A percentile compares a stretch with the other conserved stretches of the same genome.
phyloP scores from a whole-genome alignment of 1,140 invertebrate species.

The Drosophila asahinai region DNA sequence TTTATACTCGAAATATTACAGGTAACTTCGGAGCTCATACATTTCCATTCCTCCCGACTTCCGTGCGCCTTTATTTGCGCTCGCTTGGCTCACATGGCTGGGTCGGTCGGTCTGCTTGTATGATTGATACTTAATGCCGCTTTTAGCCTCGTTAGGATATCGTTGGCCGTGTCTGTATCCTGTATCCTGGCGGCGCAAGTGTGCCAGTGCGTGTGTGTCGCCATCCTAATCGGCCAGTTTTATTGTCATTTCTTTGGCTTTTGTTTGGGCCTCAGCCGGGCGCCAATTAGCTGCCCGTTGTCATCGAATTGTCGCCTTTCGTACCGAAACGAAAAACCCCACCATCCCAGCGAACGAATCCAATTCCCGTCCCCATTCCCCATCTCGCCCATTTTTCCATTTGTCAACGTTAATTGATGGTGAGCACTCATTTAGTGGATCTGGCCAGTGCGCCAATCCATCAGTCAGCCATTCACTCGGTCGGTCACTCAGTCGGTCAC shows the following conservation, averaged over 20 bases:
- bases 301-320: constrained; percentile 46
- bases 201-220: constrained; percentile 21
- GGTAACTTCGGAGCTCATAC: background rate
- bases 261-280: constrained; percentile 67
- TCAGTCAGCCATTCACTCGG: constrained; percentile 33
- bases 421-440: constrained; percentile 67
- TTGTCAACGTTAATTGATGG: constrained; percentile 79
- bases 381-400: constrained; percentile 52
- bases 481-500: constrained; percentile 27
- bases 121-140: constrained; percentile 81
- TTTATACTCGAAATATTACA: no score
- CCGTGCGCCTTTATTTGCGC: constrained; percentile 57
- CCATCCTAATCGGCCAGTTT: constrained; percentile 65
- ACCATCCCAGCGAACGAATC: background rate
- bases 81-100: constrained; percentile 50
- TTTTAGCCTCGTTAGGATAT: constrained; percentile 80
- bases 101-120: constrained; percentile 53
- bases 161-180: constrained; percentile 37
- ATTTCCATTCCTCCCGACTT: background rate
- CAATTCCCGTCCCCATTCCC: background rate
- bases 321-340: background rate
- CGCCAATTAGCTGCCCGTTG: constrained; percentile 70
- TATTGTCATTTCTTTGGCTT: constrained; percentile 77
- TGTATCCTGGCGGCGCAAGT: constrained; percentile 9
- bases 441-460: constrained; percentile 40